Conservation (phyloP, 2,113 vertebrate species). For the Ceyx margarethae region DNA sequence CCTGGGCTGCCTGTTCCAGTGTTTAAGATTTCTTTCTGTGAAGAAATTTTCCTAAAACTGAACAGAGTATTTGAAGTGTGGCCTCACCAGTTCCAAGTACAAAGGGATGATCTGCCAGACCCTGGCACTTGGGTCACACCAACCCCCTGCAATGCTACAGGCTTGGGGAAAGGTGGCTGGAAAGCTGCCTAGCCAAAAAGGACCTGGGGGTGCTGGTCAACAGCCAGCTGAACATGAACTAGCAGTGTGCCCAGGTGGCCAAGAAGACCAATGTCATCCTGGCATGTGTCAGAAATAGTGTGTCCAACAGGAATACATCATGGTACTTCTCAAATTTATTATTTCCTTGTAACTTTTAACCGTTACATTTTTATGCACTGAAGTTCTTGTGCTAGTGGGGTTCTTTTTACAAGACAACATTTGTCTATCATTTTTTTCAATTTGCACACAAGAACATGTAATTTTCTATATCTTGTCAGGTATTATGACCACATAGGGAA, state of each 20-base stretch:
- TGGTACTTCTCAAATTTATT: background rate
- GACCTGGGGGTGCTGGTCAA: background rate
- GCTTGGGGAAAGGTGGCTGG: background rate
- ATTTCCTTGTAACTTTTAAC: background rate
- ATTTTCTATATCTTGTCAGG: background rate
- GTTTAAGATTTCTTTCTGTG: rapidly evolving
- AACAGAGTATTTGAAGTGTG: background rate
- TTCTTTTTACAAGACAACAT: background rate
- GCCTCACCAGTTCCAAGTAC: background rate
- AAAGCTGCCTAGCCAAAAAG: rapidly evolving
- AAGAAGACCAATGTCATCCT: background rate
- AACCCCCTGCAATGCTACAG: background rate
- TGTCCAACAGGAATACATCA: background rate
- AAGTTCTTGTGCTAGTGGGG: background rate
- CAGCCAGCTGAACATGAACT: rapidly evolving
- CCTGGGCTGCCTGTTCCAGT: background rate
- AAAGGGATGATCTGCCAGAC: rapidly evolving
- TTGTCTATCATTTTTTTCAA: background rate
- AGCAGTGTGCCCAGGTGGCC: background rate
- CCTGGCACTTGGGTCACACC: background rate
- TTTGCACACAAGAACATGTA: background rate
- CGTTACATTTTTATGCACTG: background rate
- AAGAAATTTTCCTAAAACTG: background rate
- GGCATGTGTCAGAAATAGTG: background rate
- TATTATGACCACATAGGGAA: background rate